Evolutionary conservation across 2,888 invertebrate species (phyloP).

Genomic region (Thera obeliscata): DNA sequence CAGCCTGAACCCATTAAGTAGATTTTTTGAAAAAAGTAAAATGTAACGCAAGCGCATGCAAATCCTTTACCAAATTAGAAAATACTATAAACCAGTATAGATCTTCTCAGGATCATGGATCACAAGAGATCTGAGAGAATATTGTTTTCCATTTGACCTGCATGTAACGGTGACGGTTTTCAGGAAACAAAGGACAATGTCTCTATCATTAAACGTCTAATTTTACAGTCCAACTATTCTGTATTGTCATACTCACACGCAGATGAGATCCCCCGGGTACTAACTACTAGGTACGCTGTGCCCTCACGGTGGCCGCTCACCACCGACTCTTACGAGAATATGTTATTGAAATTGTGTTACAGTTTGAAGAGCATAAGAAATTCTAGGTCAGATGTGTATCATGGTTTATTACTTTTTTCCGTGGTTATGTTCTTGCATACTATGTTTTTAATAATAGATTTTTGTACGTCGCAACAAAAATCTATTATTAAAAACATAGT

Average conservation of each 20-base stretch:
- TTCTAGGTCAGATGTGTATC: background rate
- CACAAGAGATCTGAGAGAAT: no score
- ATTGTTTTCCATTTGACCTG: no score
- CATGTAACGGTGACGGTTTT: background rate
- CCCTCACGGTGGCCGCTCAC: slow-evolving; percentile 25
- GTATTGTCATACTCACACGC: slow-evolving; percentile 32
- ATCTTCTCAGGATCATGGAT: no score
- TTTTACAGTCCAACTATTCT: slow-evolving; percentile 36
- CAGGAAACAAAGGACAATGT: background rate
- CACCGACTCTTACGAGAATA: slow-evolving; percentile 5
- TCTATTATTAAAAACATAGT: no score
- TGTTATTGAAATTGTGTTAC: slow-evolving; percentile 21
- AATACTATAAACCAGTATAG: background rate
- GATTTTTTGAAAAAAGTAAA: no score
- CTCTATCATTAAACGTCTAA: slow-evolving; percentile 36
- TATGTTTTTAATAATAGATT: no score
- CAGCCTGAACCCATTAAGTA: no score
- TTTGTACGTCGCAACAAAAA: no score
- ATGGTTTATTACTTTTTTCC: background rate
- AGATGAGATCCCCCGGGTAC: slow-evolving; percentile 36
- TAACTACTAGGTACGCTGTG: slow-evolving; percentile 13
- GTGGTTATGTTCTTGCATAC: background rate
- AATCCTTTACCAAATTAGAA: no score
- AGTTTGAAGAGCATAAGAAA: slow-evolving; percentile 8
- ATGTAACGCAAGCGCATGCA: no score